Conservation (phyloP, 2,797 vertebrate species). For the Botia kubotai region DNA sequence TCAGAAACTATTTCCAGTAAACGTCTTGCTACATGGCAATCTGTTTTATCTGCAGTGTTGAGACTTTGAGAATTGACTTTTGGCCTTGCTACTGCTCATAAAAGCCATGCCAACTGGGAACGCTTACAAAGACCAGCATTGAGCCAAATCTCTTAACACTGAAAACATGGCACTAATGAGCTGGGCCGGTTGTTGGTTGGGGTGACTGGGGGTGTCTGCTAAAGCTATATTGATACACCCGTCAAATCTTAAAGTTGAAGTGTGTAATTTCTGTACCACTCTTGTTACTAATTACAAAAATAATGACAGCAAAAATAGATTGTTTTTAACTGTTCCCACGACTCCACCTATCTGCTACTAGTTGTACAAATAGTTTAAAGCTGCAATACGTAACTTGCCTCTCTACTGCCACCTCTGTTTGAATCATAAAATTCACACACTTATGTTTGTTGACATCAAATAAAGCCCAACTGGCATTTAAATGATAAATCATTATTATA, state of each 20-base stretch:
- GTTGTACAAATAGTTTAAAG: no score
- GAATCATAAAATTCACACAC: no score
- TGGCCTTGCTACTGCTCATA: constrained; percentile 33
- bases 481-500: no score
- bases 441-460: no score
- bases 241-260: no score
- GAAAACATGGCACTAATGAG: constrained; percentile 18
- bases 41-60: constrained; percentile 23
- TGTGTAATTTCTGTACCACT: not conserved
- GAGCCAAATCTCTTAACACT: constrained; percentile 36
- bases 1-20: constrained; percentile 35
- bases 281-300: not conserved
- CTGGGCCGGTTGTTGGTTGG: not conserved
- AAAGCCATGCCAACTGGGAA: not conserved
- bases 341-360: not conserved
- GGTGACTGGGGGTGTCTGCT: not conserved
- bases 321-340: not conserved
- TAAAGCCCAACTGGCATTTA: no score
- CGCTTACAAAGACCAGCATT: constrained; percentile 45
- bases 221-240: not conserved
- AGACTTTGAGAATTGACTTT: constrained; percentile 36
- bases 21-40: constrained; percentile 8
- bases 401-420: no score
- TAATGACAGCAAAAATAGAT: not conserved
- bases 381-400: no score